phyloP scores from a whole-genome alignment of 2,797 vertebrate genomes.

The Sardinella longiceps region DNA sequence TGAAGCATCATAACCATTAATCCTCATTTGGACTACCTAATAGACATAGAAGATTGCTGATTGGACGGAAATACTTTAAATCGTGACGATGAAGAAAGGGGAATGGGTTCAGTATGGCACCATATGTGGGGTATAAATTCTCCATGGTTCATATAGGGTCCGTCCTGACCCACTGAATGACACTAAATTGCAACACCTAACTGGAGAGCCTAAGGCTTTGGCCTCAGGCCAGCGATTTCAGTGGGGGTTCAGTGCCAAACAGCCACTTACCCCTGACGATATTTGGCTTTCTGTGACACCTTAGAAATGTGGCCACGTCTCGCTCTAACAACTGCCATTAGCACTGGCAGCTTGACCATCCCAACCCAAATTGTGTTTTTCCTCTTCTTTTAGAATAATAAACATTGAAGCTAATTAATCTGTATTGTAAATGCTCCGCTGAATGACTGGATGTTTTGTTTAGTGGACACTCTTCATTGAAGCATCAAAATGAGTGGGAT shows the following conservation, averaged over 20 bases:
- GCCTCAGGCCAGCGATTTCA: constrained; percentile 1
- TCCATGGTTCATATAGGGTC: neutral
- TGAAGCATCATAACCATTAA: no score
- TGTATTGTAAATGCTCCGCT: neutral
- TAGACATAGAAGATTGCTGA: no score
- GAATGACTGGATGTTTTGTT: neutral
- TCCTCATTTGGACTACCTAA: no score
- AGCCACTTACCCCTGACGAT: neutral
- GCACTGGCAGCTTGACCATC: neutral
- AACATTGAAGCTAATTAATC: neutral
- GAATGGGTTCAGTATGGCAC: neutral
- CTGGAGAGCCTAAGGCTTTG: neutral
- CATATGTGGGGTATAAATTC: neutral
- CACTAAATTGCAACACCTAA: neutral
- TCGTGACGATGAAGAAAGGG: neutral
- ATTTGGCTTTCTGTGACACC: neutral
- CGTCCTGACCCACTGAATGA: neutral
- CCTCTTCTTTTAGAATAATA: neutral
- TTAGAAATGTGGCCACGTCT: neutral
- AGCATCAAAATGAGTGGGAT: neutral
- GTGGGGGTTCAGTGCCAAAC: neutral
- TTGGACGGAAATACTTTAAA: neutral
- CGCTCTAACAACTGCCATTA: neutral
- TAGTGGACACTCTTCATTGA: neutral
- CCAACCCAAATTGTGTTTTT: neutral